Percentiles rank a stretch among this genome's conserved stretches.
Evolutionary conservation across 2,113 vertebrate genomes (phyloP).

Genomic region (Malurus alboscapulatus): DNA sequence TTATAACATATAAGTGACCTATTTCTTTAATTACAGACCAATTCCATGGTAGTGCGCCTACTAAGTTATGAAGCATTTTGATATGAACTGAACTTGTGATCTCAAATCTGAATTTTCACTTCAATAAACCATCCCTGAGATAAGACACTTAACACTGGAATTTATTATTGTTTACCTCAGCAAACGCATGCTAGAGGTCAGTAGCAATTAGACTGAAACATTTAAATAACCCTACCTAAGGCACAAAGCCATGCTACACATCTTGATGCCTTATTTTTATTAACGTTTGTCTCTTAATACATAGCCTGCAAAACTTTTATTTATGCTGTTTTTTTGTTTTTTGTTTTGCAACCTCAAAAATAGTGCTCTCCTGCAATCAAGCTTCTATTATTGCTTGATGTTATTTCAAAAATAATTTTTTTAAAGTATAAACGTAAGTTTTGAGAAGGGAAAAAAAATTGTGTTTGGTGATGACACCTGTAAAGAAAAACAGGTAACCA

Average conservation of each 20-base stretch:
- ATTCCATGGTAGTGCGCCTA: neutral
- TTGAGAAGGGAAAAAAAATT: neutral
- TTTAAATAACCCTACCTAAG: neutral
- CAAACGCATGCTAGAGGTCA: neutral
- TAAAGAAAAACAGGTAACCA: neutral
- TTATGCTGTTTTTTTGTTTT: neutral
- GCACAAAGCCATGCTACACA: neutral
- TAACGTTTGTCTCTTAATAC: neutral
- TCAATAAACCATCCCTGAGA: neutral
- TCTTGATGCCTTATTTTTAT: neutral
- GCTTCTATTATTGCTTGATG: neutral
- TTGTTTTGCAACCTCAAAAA: neutral
- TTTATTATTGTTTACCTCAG: neutral
- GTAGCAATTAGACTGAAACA: neutral
- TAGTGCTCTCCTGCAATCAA: neutral
- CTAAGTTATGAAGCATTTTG: constrained; percentile 14
- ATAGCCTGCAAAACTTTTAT: neutral
- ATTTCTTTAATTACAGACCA: neutral
- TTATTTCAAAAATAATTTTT: neutral
- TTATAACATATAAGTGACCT: constrained; percentile 5
- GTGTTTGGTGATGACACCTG: neutral
- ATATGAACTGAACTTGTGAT: neutral
- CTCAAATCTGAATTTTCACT: neutral
- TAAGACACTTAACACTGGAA: neutral
- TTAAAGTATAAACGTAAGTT: neutral